Percentiles rank a stretch among this genome's conserved stretches.
phyloP scores from a whole-genome alignment of 2,113 vertebrate genomes.

The Rhynchomys soricoides region DNA sequence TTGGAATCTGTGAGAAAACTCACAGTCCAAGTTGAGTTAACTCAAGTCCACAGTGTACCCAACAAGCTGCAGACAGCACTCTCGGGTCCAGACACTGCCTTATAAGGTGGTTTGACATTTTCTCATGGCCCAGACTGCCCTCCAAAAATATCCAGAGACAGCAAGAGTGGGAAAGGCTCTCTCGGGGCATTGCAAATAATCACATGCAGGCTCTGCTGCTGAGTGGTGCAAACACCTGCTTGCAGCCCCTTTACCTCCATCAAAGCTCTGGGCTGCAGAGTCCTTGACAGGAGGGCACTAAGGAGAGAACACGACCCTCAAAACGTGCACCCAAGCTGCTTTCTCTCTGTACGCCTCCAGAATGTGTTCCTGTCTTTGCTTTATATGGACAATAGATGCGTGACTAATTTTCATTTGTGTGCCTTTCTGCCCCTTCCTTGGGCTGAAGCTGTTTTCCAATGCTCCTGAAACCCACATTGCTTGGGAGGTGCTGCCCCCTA shows the following conservation, averaged over 20 bases:
- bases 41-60: conserved; percentile 58
- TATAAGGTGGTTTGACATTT: conserved; percentile 83
- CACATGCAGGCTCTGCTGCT: conserved; percentile 48
- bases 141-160: conserved; percentile 81
- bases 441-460: background rate
- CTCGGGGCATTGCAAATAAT: conserved; percentile 30
- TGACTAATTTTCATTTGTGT: conserved; percentile 3
- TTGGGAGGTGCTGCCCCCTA: conserved; percentile 70
- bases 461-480: background rate
- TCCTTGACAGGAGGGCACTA: background rate
- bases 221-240: conserved; percentile 62
- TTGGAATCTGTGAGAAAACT: conserved; percentile 73
- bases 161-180: conserved; percentile 74
- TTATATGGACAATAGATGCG: conserved; percentile 50
- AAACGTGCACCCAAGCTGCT: background rate
- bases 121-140: conserved; percentile 76
- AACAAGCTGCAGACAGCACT: conserved; percentile 65
- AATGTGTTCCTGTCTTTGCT: conserved; percentile 53
- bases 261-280: background rate
- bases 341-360: background rate
- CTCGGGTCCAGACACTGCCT: conserved; percentile 73
- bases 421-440: background rate
- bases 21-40: conserved; percentile 56
- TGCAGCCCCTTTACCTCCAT: background rate
- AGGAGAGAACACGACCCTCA: background rate